Evolutionary conservation across 2,888 invertebrate genomes (phyloP).

Genomic region (Chloroclysta siterata): DNA sequence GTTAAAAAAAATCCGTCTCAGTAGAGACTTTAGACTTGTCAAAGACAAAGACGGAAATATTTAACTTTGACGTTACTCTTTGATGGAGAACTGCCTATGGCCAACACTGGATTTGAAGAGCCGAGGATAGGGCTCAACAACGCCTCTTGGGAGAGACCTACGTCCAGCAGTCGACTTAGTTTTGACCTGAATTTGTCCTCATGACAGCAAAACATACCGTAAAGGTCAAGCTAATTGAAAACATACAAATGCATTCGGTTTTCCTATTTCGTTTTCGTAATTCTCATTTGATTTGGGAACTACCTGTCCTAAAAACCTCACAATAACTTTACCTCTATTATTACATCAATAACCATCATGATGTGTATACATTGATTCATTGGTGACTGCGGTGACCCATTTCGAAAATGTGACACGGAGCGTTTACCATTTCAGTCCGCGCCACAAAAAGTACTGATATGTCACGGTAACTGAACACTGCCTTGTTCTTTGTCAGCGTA

Average conservation of each 20-base stretch:
- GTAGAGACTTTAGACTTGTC: too few relatives aligned
- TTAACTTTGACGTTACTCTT: too few relatives aligned
- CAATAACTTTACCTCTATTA: neutral
- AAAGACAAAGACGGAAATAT: too few relatives aligned
- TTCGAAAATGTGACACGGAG: conserved; percentile 5
- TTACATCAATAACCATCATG: neutral
- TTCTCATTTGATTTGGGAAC: too few relatives aligned
- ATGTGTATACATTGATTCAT: neutral
- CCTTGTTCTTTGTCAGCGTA: conserved; percentile 3
- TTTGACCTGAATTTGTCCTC: neutral
- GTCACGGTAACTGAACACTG: conserved; percentile 7
- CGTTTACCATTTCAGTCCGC: conserved; percentile 14
- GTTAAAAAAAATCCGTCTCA: too few relatives aligned
- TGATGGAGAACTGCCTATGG: too few relatives aligned
- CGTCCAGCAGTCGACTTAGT: neutral
- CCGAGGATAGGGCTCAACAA: neutral
- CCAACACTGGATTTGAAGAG: too few relatives aligned
- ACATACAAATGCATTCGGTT: neutral
- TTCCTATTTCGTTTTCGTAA: neutral
- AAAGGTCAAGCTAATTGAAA: neutral
- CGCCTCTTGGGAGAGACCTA: neutral
- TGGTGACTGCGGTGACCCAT: conserved; percentile 8
- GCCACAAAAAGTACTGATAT: neutral
- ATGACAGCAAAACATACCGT: neutral
- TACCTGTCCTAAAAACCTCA: neutral